A percentile compares a stretch with the other conserved stretches of the same genome.
Evolutionary conservation across 2,888 invertebrate genomes (phyloP).

Genomic region (Lepidonotus clava): DNA sequence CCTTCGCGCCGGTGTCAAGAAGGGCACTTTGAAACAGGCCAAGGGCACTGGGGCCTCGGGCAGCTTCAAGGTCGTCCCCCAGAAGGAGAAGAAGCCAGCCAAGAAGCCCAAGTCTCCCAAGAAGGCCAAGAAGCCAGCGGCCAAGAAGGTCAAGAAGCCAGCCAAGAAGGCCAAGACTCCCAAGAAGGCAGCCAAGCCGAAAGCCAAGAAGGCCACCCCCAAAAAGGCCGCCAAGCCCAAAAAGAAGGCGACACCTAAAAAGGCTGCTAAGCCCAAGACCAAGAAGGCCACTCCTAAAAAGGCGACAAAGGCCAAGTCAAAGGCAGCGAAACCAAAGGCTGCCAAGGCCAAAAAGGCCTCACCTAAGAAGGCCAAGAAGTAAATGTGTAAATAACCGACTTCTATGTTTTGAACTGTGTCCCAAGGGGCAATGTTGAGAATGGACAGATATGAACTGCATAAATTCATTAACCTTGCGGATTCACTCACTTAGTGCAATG

Average conservation of each 20-base stretch:
- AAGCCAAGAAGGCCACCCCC: conserved; percentile 65
- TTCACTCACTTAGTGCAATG: background rate
- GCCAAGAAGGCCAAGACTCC: conserved; percentile 40
- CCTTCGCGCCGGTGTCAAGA: conserved; percentile 78
- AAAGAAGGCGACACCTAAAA: conserved; percentile 62
- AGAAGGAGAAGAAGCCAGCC: conserved; percentile 57
- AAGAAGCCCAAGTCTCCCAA: conserved; percentile 53
- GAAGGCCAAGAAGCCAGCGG: conserved; percentile 53
- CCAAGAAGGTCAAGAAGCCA: conserved; percentile 21
- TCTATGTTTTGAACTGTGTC: background rate
- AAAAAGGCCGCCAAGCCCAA: conserved; percentile 66
- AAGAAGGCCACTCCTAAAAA: conserved; percentile 36
- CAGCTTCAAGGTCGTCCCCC: conserved; percentile 65
- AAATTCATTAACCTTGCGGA: background rate
- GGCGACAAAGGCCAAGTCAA: background rate
- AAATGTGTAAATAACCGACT: background rate
- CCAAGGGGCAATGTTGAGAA: too few species aligned
- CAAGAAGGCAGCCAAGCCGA: conserved; percentile 61
- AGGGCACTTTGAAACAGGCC: conserved; percentile 78
- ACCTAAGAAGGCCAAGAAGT: conserved; percentile 74
- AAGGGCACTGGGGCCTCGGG: conserved; percentile 67
- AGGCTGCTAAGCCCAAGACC: conserved; percentile 41
- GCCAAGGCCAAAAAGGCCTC: background rate
- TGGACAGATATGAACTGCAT: background rate
- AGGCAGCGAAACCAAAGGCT: background rate